Evolutionary conservation across 2,888 invertebrate species (phyloP).

Genomic region (Hyppa rectilinea): DNA sequence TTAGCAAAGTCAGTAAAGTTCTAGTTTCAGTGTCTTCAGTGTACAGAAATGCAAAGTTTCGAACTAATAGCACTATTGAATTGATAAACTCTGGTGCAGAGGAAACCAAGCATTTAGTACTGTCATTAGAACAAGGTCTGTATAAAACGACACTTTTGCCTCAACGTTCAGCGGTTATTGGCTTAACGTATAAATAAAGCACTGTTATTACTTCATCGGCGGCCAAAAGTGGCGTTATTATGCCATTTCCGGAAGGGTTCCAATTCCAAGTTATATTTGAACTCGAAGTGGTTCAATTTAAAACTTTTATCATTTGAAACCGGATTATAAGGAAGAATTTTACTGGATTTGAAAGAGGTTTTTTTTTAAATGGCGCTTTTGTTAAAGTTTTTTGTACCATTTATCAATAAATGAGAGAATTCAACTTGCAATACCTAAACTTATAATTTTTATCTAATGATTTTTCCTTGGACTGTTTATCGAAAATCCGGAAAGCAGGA

Average conservation of each 20-base stretch:
- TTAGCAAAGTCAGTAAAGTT: no score
- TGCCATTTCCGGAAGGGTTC: slow-evolving; percentile 55
- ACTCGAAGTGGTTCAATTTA: slow-evolving; percentile 50
- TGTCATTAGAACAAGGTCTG: slow-evolving; percentile 29
- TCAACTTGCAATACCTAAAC: background rate
- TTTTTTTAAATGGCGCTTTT: background rate
- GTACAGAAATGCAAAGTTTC: background rate
- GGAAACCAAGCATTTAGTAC: background rate
- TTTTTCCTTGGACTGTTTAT: background rate
- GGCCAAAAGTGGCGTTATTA: slow-evolving; percentile 47
- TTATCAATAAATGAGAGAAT: slow-evolving; percentile 7
- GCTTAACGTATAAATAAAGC: slow-evolving; percentile 40
- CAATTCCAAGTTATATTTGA: slow-evolving; percentile 47
- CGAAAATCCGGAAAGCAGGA: background rate
- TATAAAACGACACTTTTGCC: slow-evolving; percentile 30
- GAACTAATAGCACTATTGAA: background rate
- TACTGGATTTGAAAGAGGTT: slow-evolving; percentile 11
- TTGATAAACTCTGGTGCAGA: background rate
- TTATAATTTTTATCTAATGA: background rate
- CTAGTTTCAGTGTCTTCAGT: background rate
- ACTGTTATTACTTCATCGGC: slow-evolving; percentile 49
- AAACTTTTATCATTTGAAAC: slow-evolving; percentile 49
- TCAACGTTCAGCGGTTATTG: slow-evolving; percentile 29
- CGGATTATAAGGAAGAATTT: slow-evolving; percentile 19
- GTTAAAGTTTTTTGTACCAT: slow-evolving; percentile 17